Percentiles rank a stretch among this genome's conserved stretches.
These are phyloP conservation scores for Myiotriccus ornatus DNA, from an alignment of 2,797 vertebrate genomes.

Conservation along the genomic window DNA sequence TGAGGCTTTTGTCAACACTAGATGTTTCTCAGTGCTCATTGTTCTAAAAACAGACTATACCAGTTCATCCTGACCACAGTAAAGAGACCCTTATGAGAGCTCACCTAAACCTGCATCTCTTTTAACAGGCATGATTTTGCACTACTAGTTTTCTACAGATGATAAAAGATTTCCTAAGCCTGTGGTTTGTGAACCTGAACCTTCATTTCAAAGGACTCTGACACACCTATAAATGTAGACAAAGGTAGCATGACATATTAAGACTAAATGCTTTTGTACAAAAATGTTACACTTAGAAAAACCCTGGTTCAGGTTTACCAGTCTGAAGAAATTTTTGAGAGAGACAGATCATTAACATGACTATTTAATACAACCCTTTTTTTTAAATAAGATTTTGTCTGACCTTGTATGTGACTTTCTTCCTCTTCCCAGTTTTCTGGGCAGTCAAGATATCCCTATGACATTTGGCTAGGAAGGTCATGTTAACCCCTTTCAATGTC, in stretches of 20 bases:
- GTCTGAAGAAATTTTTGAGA: background rate
- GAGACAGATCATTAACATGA: background rate
- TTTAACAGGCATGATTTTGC: background rate
- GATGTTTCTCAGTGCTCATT: background rate
- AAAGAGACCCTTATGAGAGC: background rate
- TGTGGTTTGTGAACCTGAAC: background rate
- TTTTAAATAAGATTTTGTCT: background rate
- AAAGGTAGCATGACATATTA: background rate
- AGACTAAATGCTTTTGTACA: background rate
- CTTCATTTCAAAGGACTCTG: background rate
- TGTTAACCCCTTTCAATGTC: background rate
- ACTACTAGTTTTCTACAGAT: background rate
- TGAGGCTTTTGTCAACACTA: background rate
- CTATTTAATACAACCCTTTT: background rate
- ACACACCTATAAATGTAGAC: fast-evolving
- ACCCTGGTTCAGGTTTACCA: background rate
- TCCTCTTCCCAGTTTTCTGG: background rate
- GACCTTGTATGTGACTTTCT: background rate
- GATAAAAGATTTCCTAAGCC: background rate
- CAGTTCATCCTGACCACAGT: background rate
- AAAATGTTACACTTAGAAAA: background rate
- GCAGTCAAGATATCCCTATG: background rate
- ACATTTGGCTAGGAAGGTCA: background rate
- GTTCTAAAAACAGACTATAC: background rate
- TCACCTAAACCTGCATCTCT: background rate